These are phyloP conservation scores for Sarcophaga caerulescens DNA, from an alignment of 2,888 invertebrate genomes.

Conservation along the genomic window DNA sequence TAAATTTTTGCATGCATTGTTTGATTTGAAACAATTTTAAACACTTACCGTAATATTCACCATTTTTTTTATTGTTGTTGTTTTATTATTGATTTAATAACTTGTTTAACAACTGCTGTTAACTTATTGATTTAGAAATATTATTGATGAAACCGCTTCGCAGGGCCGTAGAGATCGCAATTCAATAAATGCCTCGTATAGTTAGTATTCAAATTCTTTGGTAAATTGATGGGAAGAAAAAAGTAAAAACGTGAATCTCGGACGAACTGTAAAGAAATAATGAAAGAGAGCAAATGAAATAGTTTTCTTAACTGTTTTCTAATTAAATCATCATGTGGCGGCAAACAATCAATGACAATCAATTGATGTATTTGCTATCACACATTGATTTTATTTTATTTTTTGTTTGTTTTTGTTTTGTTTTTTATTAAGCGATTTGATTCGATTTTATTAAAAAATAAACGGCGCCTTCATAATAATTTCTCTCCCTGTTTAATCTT, in stretches of 20 bases:
- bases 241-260: neutral
- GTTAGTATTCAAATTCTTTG: constrained; percentile 11
- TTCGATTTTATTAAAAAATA: neutral
- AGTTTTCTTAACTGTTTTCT: neutral
- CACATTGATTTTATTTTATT: neutral
- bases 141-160: constrained; percentile 19
- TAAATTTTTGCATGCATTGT: constrained; percentile 12
- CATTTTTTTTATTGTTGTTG: constrained; percentile 72
- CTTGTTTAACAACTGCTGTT: neutral
- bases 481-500: neutral
- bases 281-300: constrained; percentile 9
- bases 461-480: neutral
- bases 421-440: neutral
- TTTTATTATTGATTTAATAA: constrained; percentile 15
- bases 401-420: constrained; percentile 4
- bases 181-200: constrained; percentile 42
- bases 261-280: constrained; percentile 34
- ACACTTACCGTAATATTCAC: constrained; percentile 78
- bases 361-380: constrained; percentile 14
- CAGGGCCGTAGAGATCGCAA: constrained; percentile 8
- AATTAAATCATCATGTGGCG: constrained; percentile 41
- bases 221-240: neutral
- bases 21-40: constrained; percentile 14
- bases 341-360: constrained; percentile 33
- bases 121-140: neutral